Base-by-base conservation (phyloP, 2,797 vertebrate species). In the Trematomus bernacchii region DNA sequence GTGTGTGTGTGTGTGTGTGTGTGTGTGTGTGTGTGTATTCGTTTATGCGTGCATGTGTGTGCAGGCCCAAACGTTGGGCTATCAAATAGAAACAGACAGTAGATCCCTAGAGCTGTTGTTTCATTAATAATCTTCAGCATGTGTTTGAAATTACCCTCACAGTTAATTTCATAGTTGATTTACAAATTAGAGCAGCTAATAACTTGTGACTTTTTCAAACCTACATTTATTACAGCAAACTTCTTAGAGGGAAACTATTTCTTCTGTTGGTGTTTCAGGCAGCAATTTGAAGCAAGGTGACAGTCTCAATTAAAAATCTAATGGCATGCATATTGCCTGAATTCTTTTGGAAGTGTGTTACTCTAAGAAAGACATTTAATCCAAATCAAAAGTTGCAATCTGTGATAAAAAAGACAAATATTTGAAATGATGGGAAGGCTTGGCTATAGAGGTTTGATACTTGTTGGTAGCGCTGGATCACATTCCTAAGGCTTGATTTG, bases 131-230 rank as follows among this genome's bases (percentile, higher is more conserved):
- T 50, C 33, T 46, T 71, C 23, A 51, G 50, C 61, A 59, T 70
- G 76, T 76, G 65, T 66, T 66, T 55, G 47, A 77, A 79, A 82
- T 73, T 73, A 33, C 68, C 44, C 52, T 74, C 37, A 47, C 46
- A 83, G 79, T 75, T 84, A 48, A 84, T 90, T 87, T 87, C 73
- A 84, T 73, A 87, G 76, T 57, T 70, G 61, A 84, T 80, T 81
- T 73, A 67, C 42, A 82, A 73, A 85, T 84, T 80, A 79, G 14
- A 82, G 69, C 60, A 58, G 71, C 72, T 78, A 71, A 76, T 76
- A 81, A 71, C 59, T 61, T 68, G n/a, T 57, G 50, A 66, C 44
- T 73, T 73, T 30, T 83, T 65, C 10, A 16, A 77, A 83, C 55
- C 23, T 46, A 43, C 59, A 79, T 59, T 23, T 64, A 70, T 63